Base-by-base conservation (phyloP, 2,113 vertebrate species). In the Lathamus discolor region DNA sequence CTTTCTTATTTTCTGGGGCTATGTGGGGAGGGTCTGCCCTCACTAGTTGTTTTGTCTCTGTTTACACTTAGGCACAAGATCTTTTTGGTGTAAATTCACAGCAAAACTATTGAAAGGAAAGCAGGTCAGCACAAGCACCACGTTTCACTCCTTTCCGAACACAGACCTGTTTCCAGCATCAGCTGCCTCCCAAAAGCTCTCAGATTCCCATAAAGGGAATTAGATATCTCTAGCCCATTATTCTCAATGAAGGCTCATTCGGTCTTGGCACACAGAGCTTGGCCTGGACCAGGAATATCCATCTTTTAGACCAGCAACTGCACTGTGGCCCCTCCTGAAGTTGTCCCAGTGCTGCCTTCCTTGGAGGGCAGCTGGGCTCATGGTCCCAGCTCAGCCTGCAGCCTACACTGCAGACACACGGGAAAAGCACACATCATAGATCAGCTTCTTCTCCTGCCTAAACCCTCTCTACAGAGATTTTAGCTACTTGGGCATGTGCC, bases 331-430 rank as follows among this genome's bases (percentile, higher is more conserved):
- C 35, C 14, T 69, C 25, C 66, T 46, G 16, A 24, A 62, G 72
- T 2, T 64, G 13, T n/a, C 22, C 68, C 31, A 44, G 17, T 6
- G 4, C n/a, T 17, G 48, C 46, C 11, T n/a, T 28, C 44, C 62
- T 48, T 4, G 4, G 19, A 19, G 70, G 28, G 15, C 49, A 67
- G 41, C 62, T 41, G 39, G 29, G 41, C 18, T 90, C 18, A 0
- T 1, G 8, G 31, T 14, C 27, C 23, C 16, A 4, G 16, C 11
- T 55, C 75, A 61, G 55, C 14, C 33, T 10, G 54, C 61, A 70
- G 51, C 62, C 61, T 2, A 2, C 2, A 1, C 81, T 14, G 22
- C 29, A 39, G 35, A 16, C 52, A 17, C 1, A 3, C 7, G 12
- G 55, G 55, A 20, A 37, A 66, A 23, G 46, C 35, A 61, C 20